A percentile compares a stretch with the other conserved stretches of the same genome.
These are phyloP conservation scores for Latrodectus elegans DNA, from an alignment of 2,888 invertebrate species.

Conservation along the genomic window DNA sequence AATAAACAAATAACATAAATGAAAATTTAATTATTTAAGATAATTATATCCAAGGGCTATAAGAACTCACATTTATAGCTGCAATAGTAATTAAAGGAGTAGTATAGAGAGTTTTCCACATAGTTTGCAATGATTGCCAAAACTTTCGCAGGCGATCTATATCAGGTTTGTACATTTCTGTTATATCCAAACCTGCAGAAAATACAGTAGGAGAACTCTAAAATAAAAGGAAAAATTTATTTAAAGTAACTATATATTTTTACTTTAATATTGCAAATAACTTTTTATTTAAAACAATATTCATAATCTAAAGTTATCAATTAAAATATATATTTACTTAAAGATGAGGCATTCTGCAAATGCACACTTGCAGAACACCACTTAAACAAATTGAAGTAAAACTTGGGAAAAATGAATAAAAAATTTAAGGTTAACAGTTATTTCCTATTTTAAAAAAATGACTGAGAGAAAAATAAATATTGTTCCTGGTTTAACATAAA, in stretches of 20 bases:
- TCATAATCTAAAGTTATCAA: too few species aligned
- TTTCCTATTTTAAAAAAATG: too few species aligned
- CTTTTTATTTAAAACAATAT: too few species aligned
- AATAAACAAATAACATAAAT: background rate
- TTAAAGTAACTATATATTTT: background rate
- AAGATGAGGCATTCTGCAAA: too few species aligned
- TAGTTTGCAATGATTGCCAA: slow-evolving; percentile 55
- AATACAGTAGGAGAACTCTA: slow-evolving; percentile 61
- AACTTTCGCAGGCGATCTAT: slow-evolving; percentile 42
- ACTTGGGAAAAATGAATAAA: too few species aligned
- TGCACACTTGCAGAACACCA: too few species aligned
- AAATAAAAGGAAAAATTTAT: slow-evolving; percentile 2
- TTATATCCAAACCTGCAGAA: slow-evolving; percentile 64
- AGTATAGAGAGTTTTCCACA: slow-evolving; percentile 59
- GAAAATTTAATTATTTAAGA: background rate
- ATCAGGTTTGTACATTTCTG: slow-evolving; percentile 52
- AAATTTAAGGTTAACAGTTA: too few species aligned
- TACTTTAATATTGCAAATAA: too few species aligned
- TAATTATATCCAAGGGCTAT: background rate
- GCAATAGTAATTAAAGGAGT: slow-evolving; percentile 58
- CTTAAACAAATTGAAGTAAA: too few species aligned
- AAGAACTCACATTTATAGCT: slow-evolving; percentile 62
- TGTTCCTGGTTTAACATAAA: too few species aligned
- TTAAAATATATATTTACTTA: too few species aligned
- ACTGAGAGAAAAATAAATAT: too few species aligned